These are phyloP conservation scores for Coenonympha glycerion DNA, from an alignment of 2,888 invertebrate species.

Conservation along the genomic window DNA sequence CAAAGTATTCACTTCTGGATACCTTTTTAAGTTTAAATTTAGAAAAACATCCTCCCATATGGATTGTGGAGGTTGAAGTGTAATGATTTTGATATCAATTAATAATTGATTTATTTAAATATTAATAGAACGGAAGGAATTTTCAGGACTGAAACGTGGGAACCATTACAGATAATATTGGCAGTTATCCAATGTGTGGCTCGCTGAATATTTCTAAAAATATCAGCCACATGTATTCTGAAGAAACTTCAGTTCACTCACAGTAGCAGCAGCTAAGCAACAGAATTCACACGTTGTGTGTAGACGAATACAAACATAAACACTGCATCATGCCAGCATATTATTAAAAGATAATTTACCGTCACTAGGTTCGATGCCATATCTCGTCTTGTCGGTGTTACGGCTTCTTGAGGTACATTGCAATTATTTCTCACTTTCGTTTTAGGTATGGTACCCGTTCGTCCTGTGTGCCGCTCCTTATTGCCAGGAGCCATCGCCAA, in stretches of 20 bases:
- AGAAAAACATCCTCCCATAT: slow-evolving; percentile 72
- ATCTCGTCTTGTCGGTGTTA: slow-evolving; percentile 77
- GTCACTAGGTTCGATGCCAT: slow-evolving; percentile 71
- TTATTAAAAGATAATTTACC: too few relatives aligned
- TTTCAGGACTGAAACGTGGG: slow-evolving; percentile 27
- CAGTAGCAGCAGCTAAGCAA: slow-evolving; percentile 11
- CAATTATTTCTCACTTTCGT: slow-evolving; percentile 77
- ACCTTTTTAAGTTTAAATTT: slow-evolving; percentile 67
- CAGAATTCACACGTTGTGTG: background rate
- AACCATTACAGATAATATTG: slow-evolving; percentile 43
- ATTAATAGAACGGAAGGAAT: slow-evolving; percentile 30
- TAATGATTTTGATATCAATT: slow-evolving; percentile 18
- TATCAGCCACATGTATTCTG: slow-evolving; percentile 48
- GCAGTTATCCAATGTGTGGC: slow-evolving; percentile 57
- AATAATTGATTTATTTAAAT: slow-evolving; percentile 24
- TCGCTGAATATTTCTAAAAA: slow-evolving; percentile 58
- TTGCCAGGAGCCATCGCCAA: slow-evolving; percentile 71
- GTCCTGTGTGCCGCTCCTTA: slow-evolving; percentile 68
- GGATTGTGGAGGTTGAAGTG: slow-evolving; percentile 25
- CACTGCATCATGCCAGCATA: too few relatives aligned
- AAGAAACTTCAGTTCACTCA: slow-evolving; percentile 48
- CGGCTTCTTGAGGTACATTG: slow-evolving; percentile 77
- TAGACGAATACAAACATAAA: background rate
- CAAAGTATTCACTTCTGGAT: slow-evolving; percentile 22
- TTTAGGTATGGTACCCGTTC: slow-evolving; percentile 82